Evolutionary conservation across 2,888 invertebrate species (phyloP), one percentile per base, ranked within the genome.

Genomic region (Hirtodrosophila cameraria): DNA sequence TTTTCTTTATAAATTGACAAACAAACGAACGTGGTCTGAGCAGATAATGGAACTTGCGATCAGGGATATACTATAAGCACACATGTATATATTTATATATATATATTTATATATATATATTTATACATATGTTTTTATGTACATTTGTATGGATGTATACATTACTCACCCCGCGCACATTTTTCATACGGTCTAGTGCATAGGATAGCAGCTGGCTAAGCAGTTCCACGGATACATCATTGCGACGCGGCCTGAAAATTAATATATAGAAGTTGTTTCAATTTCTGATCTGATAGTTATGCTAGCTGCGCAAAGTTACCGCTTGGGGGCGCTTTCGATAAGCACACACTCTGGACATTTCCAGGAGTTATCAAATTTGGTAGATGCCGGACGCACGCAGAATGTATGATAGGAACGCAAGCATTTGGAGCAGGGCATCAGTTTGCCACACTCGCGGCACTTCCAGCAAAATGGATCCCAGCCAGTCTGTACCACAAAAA

Each of bases 381-480:
- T 90, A 1, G 91, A 88, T 5, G 92, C 88, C 1, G 92, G 91
- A 58, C 91, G 92, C 58, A 95, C 92, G 90, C 98, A 98, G 88
- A 94, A 95, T 9, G 92, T 92, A 91, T 98, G 98, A 92, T 94
- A 98, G 0, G 95, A 94, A 18, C 98, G 92, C 2, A 96, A 95
- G 89, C 98, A 98, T 13, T 95, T 94, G 23, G 95, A 94, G 89
- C 98, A 98, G 5, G 92, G 91, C 80, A 94, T 90, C 11, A 92
- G 87, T 1, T 92, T 91, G 1, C 92, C 92, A 38, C 94, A 94
- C 86, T 94, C 94, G 87, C 97, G 97, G 86, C 98, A 98, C 65
- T 96, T 92, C 97, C 98, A 99, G 90, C 98, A 99, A 90, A 95
- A 98, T 11, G 93, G 92, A 90, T 97, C 97, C 87, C 93, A 92